Percentiles rank a stretch among this genome's conserved stretches.
These are phyloP conservation scores for Caiman crocodilus DNA, from an alignment of 2,797 vertebrate genomes.

Conservation along the genomic window DNA sequence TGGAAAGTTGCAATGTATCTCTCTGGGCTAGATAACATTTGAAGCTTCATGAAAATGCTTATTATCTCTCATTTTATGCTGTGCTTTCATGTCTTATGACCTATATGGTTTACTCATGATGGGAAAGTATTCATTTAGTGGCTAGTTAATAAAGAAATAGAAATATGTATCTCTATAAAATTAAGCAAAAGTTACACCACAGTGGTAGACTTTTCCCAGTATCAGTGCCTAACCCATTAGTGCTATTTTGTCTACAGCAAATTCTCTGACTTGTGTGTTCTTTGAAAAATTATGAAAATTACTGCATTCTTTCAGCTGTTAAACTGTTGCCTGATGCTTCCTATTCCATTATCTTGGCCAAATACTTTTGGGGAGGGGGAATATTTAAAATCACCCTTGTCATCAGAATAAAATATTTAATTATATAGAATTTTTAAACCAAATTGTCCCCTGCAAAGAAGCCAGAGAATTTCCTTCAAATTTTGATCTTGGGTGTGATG, in stretches of 20 bases:
- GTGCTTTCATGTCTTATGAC: neutral
- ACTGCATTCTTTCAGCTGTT: neutral
- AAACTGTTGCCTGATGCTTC: neutral
- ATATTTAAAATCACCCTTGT: slow-evolving; percentile 1
- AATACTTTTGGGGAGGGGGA: neutral
- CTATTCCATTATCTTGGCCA: neutral
- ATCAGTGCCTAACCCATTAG: neutral
- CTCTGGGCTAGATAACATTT: neutral
- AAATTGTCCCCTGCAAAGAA: neutral
- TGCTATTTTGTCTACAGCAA: neutral
- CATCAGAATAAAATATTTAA: neutral
- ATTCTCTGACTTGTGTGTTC: neutral
- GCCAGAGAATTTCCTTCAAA: neutral
- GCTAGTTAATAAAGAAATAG: slow-evolving; percentile 9
- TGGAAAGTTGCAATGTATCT: neutral
- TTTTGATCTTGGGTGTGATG: neutral
- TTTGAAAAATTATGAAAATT: neutral
- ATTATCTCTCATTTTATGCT: neutral
- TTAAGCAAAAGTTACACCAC: neutral
- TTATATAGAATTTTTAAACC: neutral
- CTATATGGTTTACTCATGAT: neutral
- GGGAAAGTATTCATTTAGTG: neutral
- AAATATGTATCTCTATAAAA: neutral
- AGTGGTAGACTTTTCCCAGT: neutral
- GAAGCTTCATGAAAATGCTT: neutral